Evolutionary conservation across 2,888 invertebrate species (phyloP).

Genomic region (Eulithis prunata): DNA sequence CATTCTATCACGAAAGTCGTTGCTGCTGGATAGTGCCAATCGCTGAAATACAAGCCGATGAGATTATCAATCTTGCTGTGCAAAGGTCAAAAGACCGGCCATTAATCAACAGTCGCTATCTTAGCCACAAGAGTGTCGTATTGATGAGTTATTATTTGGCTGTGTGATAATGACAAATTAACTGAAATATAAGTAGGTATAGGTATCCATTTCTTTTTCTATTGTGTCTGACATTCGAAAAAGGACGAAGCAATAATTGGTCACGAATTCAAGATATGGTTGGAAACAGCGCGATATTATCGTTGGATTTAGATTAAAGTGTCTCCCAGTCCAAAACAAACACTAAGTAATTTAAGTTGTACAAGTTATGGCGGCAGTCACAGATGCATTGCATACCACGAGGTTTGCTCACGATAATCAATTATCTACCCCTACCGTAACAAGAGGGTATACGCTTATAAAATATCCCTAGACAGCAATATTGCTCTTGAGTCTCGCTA

Average conservation of each 20-base stretch:
- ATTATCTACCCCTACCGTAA: constrained; percentile 37
- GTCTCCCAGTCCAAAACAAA: constrained; percentile 15
- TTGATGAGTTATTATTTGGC: neutral
- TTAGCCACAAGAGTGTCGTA: constrained; percentile 1
- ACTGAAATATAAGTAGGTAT: too few species aligned
- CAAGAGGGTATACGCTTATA: constrained; percentile 31
- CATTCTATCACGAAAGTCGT: too few species aligned
- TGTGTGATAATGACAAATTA: neutral
- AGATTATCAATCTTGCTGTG: constrained; percentile 17
- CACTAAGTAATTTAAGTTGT: constrained; percentile 23
- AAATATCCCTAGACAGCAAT: constrained; percentile 31
- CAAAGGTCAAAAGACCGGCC: neutral
- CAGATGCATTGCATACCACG: constrained; percentile 38
- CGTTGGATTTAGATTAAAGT: constrained; percentile 10
- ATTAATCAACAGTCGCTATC: neutral
- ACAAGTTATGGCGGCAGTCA: constrained; percentile 20
- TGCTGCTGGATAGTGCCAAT: constrained; percentile 26
- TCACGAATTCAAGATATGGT: neutral
- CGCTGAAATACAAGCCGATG: constrained; percentile 15
- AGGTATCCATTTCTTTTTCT: too few species aligned
- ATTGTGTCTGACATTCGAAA: too few species aligned
- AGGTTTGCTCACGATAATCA: constrained; percentile 33
- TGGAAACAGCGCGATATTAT: neutral
- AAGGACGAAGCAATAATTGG: neutral
- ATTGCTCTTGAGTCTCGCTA: constrained; percentile 29